A percentile compares a stretch with the other conserved stretches of the same genome.
These are phyloP conservation scores for Tribolium castaneum DNA, from an alignment of 1,140 invertebrate species.

Conservation along the genomic window DNA sequence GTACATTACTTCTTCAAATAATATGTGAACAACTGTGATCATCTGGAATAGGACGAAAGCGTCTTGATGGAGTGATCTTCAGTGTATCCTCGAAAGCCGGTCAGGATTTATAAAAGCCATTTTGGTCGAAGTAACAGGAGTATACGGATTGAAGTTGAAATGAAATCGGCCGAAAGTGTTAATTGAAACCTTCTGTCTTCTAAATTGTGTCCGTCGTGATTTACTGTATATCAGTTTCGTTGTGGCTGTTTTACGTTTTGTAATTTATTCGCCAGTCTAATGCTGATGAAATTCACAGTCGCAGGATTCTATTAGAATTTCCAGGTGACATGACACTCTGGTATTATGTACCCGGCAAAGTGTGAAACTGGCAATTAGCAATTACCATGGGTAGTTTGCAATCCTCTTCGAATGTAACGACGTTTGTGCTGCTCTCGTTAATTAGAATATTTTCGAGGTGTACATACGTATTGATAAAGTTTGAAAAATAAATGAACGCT, in stretches of 20 bases:
- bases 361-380: constrained; percentile 32
- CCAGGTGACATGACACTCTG: constrained; percentile 10
- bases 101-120: constrained; percentile 30
- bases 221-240: neutral
- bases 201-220: neutral
- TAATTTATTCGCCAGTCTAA: constrained; percentile 8
- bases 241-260: neutral
- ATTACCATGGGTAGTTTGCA: constrained; percentile 21
- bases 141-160: constrained; percentile 8
- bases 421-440: constrained; percentile 1
- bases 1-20: neutral
- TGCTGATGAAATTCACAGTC: neutral
- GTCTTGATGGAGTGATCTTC: neutral
- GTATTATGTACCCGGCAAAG: constrained; percentile 23
- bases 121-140: constrained; percentile 27
- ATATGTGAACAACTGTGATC: neutral
- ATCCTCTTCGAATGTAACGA: constrained; percentile 7
- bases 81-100: constrained; percentile 2
- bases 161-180: constrained; percentile 23
- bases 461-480: neutral
- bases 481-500: neutral
- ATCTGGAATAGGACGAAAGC: neutral
- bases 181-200: constrained; percentile 23
- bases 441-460: neutral
- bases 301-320: constrained; percentile 15